Conservation (phyloP, 2,113 vertebrate species). For the Willisornis vidua region DNA sequence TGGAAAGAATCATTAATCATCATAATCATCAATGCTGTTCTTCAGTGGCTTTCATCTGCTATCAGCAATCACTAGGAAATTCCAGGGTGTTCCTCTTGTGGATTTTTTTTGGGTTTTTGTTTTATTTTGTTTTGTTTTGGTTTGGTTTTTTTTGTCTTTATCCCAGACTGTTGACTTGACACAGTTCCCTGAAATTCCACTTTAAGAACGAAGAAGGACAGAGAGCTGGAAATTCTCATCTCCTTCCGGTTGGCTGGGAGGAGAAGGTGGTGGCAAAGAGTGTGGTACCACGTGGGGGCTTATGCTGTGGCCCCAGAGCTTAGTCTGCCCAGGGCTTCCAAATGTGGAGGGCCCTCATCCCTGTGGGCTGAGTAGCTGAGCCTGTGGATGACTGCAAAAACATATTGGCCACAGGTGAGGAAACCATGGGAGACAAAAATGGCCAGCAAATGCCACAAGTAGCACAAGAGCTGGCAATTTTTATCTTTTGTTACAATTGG, state of each 20-base stretch:
- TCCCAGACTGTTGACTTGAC: slow-evolving; percentile 26
- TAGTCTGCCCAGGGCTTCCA: neutral
- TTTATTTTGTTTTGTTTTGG: neutral
- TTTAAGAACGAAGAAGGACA: slow-evolving; percentile 3
- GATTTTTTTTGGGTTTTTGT: neutral
- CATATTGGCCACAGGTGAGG: neutral
- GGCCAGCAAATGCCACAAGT: neutral
- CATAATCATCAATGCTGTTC: neutral
- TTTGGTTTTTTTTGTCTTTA: neutral
- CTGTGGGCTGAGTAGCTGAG: neutral
- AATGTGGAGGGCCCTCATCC: neutral
- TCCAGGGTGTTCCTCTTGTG: slow-evolving; percentile 37
- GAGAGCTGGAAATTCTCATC: neutral
- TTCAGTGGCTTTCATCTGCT: slow-evolving; percentile 43
- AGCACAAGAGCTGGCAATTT: neutral
- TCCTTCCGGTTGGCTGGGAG: neutral
- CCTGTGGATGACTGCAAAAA: neutral
- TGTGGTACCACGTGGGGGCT: neutral
- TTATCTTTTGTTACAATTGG: neutral
- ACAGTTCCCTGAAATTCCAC: slow-evolving; percentile 37
- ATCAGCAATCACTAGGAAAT: slow-evolving; percentile 60
- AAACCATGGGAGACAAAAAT: neutral
- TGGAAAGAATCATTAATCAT: slow-evolving; percentile 55
- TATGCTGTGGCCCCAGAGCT: neutral
- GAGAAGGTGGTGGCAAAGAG: neutral